These are phyloP conservation scores for Luehdorfia chinensis DNA, from an alignment of 1,140 invertebrate genomes.

Conservation along the genomic window DNA sequence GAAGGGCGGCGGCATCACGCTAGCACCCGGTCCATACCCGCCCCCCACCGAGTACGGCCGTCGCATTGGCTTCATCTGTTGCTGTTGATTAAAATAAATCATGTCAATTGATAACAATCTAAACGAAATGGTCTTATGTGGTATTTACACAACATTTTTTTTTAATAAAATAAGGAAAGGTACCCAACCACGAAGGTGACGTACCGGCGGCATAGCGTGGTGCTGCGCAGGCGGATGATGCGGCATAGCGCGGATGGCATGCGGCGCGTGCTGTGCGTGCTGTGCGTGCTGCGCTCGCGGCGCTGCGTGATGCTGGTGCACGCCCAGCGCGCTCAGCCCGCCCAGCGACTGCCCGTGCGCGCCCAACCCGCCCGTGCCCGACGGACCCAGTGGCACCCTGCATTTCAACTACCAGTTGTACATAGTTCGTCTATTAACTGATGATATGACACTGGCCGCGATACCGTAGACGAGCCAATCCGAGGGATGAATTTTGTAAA, in stretches of 20 bases:
- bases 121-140: too few species aligned
- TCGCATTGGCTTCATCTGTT: slow-evolving; percentile 49
- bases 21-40: slow-evolving; percentile 37
- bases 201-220: slow-evolving; percentile 51
- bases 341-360: slow-evolving; percentile 47
- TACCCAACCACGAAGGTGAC: too few species aligned
- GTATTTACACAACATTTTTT: too few species aligned
- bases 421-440: too few species aligned
- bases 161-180: too few species aligned
- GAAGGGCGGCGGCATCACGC: slow-evolving; percentile 43
- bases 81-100: slow-evolving; percentile 19
- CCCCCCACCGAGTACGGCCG: slow-evolving; percentile 48
- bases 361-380: slow-evolving; percentile 42
- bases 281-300: too few species aligned
- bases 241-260: slow-evolving; percentile 22
- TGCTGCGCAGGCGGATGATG: slow-evolving; percentile 57
- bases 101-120: too few species aligned
- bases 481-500: too few species aligned
- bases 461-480: too few species aligned
- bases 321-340: slow-evolving; percentile 42
- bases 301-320: slow-evolving; percentile 36
- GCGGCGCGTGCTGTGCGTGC: slow-evolving; percentile 39
- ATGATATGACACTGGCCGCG: too few species aligned
- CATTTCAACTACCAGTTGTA: too few species aligned
- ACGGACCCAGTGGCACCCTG: slow-evolving; percentile 59